phyloP scores from a whole-genome alignment of 2,113 vertebrate species.

The Aplodontia rufa region DNA sequence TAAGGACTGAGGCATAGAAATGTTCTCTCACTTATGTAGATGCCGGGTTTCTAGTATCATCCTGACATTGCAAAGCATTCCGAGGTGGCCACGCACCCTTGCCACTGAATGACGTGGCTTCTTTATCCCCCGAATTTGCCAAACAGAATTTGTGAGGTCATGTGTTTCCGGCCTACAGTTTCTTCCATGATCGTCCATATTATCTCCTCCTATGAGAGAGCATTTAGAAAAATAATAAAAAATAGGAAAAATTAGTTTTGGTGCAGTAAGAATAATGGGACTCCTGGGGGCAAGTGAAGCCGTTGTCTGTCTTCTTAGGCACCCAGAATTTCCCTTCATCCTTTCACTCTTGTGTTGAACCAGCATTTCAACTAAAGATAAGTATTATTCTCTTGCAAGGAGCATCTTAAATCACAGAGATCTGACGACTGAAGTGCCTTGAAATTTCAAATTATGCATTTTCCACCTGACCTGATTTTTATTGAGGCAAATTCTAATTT shows the following conservation, averaged over 20 bases:
- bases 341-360: background rate
- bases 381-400: background rate
- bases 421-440: conserved; percentile 14
- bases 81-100: background rate
- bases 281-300: background rate
- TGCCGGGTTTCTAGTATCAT: background rate
- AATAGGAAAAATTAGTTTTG: background rate
- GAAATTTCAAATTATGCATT: background rate
- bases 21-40: background rate
- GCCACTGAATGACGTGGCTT: background rate
- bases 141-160: background rate
- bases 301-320: background rate
- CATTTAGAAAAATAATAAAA: conserved; percentile 35
- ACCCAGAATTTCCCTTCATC: background rate
- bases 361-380: background rate
- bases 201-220: background rate
- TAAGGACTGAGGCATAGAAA: background rate
- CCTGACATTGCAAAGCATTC: background rate
- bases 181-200: background rate
- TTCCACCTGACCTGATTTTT: conserved; percentile 34
- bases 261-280: background rate
- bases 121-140: background rate
- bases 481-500: conserved; percentile 10
- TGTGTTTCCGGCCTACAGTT: background rate
- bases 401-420: background rate